These are phyloP conservation scores for Chelonia mydas DNA, from an alignment of 2,797 vertebrate genomes.

Conservation along the genomic window DNA sequence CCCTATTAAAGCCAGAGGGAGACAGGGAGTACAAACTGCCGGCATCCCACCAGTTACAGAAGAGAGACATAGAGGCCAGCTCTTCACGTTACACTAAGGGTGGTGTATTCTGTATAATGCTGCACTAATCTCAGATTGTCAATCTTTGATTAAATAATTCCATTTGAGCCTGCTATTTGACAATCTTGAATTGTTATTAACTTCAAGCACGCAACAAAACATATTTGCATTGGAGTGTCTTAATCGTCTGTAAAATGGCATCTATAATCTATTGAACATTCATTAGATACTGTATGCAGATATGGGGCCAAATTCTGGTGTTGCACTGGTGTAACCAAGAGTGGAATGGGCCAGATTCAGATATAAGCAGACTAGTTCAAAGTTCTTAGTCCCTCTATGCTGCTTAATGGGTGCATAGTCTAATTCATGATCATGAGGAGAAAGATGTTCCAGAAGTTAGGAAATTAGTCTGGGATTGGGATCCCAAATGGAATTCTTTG, in stretches of 20 bases:
- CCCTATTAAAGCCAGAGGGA: too few relatives aligned
- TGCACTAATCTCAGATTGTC: background rate
- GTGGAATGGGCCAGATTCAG: too few relatives aligned
- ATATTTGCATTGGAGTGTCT: too few relatives aligned
- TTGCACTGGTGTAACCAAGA: too few relatives aligned
- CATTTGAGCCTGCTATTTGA: background rate
- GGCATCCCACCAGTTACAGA: background rate
- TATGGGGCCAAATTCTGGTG: too few relatives aligned
- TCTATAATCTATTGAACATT: too few relatives aligned
- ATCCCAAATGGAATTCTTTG: background rate
- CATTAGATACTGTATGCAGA: too few relatives aligned
- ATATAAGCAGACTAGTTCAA: too few relatives aligned
- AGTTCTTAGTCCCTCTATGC: too few relatives aligned
- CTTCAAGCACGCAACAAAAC: too few relatives aligned
- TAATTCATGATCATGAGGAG: background rate
- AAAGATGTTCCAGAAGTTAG: background rate
- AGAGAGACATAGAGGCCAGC: background rate
- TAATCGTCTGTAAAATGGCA: too few relatives aligned
- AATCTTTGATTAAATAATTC: background rate
- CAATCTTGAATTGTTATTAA: background rate
- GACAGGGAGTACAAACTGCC: background rate
- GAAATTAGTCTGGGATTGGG: background rate
- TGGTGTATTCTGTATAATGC: background rate
- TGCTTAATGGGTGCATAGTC: background rate
- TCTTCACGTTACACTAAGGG: background rate